Base-by-base conservation (phyloP, 2,888 invertebrate genomes). In the Apamea sordens region DNA sequence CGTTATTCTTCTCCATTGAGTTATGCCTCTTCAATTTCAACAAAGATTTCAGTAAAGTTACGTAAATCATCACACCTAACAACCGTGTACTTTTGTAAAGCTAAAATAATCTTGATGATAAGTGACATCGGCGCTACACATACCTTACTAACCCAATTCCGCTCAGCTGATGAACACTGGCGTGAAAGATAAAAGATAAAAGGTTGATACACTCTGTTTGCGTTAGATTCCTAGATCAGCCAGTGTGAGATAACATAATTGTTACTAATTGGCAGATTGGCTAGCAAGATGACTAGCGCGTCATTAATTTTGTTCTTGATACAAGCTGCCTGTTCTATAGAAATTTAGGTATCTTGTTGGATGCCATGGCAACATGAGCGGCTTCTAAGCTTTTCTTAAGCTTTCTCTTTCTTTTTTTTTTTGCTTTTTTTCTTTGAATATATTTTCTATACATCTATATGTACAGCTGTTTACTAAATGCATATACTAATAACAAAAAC, bases 141-240 rank as follows among this genome's bases (percentile, higher is more conserved):
- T 44, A 75, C 21, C 71, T 73, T 67, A 80, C 86, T 88, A 73
- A 83, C 89, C 88, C 64, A 73, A 80, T 88, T 89, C 73, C 79
- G 28, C 76, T 73, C 76, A 72, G 79, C 67, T 83, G 83, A 78
- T 86, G 76, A 81, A 76, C 85, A 87, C 81, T 67, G 63, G 73
- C 69, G 76, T 69, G 36, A 63, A 67, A 89, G 86, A 88, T 87
- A 70, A 77, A 73, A 89, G 82, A 87, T 88, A 76, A 85, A 79
- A 71, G 77, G 82, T 77, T 79, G 88, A 83, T 81, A 79, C 80
- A 88, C 86, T 88, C 88, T 89, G 88, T 88, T 88, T 88, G 72
- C 72, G 47, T 83, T 86, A 67, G 68, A 83, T 83, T 79, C 80
- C 80, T 86, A 86, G 88, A 89, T 83, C 86, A 81, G 65, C 56